Base-by-base conservation (phyloP, 2,888 invertebrate species). In the Theretra japonica region DNA sequence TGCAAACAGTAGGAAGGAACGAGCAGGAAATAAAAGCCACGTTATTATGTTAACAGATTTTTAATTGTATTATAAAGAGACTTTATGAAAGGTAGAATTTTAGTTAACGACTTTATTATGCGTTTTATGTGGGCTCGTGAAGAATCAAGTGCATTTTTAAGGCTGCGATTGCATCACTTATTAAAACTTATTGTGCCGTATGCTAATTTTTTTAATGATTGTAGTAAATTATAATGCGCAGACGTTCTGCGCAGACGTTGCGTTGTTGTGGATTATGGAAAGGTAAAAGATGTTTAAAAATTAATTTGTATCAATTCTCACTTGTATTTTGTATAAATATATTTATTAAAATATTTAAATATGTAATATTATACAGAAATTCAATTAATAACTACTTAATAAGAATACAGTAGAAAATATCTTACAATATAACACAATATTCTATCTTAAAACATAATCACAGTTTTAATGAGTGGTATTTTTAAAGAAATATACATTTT, bases 381-480 rank as follows among this genome's bases (percentile, higher is more conserved):
- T 21, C 4, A 15, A 21, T 8, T 62, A 41, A 33, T n/a, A 41
- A 25, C 25, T 25, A 58, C 21, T 28, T 25, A 25, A 23, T 8
- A 23, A 57, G 23, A 57, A 23, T 4, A 23, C 4, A 58, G 8
- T 58, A 28, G 33, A 23, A 65, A 48, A 48, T 65, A 48, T 48
- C 48, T 65, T 65, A 48, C 65, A 0, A 23, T 48, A 48, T 23
- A 7, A 48, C 6, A 65, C 17, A 65, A 65, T 50, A 48, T 3
- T 11, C 21, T 41, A 41, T 48, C 15, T 41, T 48, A 60, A 41
- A 41, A 23, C 2, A 41, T 48, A 48, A 65, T 65, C 65, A 65
- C 65, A 65, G 65, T 65, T 11, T 21, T 48, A 53, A 41, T 65
- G 62, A 65, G 65, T 65, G 65, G 65, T 65, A 48, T 17, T 58